phyloP scores from a whole-genome alignment of 2,113 vertebrate genomes.

The Paramormyrops kingsleyae region DNA sequence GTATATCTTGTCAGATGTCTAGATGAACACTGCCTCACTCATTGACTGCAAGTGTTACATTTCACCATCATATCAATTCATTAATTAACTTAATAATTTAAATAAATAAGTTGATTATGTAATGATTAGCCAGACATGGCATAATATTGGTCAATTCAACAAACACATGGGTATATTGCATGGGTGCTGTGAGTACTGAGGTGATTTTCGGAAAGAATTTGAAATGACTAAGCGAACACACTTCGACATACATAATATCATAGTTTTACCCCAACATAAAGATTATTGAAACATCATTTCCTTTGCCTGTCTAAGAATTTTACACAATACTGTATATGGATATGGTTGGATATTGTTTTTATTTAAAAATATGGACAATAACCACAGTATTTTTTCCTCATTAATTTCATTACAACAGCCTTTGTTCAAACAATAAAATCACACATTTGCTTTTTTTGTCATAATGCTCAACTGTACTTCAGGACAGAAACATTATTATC shows the following conservation, averaged over 20 bases:
- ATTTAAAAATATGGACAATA: background rate
- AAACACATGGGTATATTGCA: background rate
- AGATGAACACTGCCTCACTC: background rate
- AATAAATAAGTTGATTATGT: background rate
- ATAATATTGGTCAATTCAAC: background rate
- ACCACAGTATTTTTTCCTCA: background rate
- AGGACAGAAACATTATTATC: background rate
- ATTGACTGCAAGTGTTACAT: background rate
- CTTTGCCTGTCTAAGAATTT: background rate
- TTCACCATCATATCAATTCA: background rate
- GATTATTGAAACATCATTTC: background rate
- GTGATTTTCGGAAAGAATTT: background rate
- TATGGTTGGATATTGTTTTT: background rate
- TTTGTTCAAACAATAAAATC: background rate
- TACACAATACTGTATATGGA: background rate
- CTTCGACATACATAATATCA: background rate
- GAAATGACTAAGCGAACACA: background rate
- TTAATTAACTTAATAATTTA: background rate
- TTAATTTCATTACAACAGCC: background rate
- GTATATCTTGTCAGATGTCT: background rate
- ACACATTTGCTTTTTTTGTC: conserved; percentile 4
- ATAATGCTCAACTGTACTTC: background rate
- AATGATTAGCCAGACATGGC: background rate
- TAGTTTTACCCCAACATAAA: background rate
- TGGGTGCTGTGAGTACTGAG: background rate